Conservation (phyloP, 2,797 vertebrate species). For the Notamacropus eugenii region DNA sequence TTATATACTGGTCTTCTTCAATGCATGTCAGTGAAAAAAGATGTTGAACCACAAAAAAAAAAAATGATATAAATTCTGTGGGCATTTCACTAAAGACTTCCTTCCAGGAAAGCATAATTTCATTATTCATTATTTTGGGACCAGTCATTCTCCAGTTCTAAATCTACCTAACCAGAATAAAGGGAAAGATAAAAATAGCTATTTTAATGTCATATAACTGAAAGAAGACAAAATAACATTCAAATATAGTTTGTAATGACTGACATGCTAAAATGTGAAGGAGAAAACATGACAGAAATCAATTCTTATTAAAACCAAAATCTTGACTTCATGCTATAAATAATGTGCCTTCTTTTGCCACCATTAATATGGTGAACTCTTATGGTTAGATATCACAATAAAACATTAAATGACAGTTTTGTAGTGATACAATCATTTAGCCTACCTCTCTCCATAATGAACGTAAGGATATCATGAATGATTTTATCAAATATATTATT, state of each 20-base stretch:
- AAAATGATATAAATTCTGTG: neutral
- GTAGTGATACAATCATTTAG: neutral
- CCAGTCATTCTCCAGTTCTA: neutral
- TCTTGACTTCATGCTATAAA: neutral
- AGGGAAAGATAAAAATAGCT: neutral
- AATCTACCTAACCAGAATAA: neutral
- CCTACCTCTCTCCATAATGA: neutral
- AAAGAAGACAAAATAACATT: neutral
- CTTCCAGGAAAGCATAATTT: neutral
- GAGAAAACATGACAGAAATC: neutral
- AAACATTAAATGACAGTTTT: neutral
- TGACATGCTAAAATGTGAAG: neutral
- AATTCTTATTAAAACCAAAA: neutral
- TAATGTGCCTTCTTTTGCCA: neutral
- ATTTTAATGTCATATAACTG: neutral
- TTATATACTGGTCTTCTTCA: neutral
- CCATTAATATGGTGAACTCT: neutral
- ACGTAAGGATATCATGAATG: neutral
- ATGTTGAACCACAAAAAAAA: neutral
- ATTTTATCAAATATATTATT: neutral
- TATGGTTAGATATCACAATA: neutral
- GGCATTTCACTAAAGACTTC: neutral
- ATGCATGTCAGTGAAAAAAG: neutral
- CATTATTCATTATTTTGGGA: neutral
- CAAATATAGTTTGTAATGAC: neutral